Conservation (phyloP, 1,140 invertebrate species). For the Palaemon carinicauda region DNA sequence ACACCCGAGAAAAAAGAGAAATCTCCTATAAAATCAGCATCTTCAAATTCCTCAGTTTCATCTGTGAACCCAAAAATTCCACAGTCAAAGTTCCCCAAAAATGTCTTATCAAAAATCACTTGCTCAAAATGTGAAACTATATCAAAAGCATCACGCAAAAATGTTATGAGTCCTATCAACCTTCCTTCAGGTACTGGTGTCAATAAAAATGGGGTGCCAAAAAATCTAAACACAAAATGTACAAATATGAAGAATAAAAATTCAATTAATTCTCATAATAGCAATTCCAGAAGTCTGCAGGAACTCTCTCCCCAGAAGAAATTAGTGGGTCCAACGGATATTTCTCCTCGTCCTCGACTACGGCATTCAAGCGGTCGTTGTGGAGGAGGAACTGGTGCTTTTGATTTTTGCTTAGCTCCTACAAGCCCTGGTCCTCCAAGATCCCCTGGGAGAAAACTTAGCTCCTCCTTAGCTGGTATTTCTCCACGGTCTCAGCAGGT, state of each 20-base stretch:
- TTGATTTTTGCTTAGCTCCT: constrained; percentile 7
- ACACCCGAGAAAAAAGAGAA: neutral
- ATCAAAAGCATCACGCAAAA: constrained; percentile 20
- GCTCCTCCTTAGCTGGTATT: neutral
- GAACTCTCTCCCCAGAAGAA: neutral
- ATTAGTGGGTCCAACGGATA: constrained; percentile 13
- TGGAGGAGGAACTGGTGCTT: neutral
- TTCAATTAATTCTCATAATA: neutral
- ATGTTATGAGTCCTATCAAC: constrained; percentile 15
- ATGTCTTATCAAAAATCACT: constrained; percentile 27
- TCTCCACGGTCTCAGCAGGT: constrained; percentile 48
- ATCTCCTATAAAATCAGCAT: neutral
- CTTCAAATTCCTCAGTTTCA: neutral
- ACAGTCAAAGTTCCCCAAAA: constrained; percentile 17
- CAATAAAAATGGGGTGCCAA: neutral
- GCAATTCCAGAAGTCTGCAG: neutral
- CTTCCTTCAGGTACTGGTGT: neutral
- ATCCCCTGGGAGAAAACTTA: constrained; percentile 9
- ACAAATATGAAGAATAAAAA: neutral
- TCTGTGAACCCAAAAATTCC: neutral
- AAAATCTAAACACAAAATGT: neutral
- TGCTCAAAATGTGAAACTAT: constrained; percentile 30
- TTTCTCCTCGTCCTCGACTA: constrained; percentile 24
- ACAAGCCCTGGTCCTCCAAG: neutral
- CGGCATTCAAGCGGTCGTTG: neutral